These are phyloP conservation scores for Brevipalpus yothersi DNA, from an alignment of 1,140 invertebrate species.

Conservation along the genomic window DNA sequence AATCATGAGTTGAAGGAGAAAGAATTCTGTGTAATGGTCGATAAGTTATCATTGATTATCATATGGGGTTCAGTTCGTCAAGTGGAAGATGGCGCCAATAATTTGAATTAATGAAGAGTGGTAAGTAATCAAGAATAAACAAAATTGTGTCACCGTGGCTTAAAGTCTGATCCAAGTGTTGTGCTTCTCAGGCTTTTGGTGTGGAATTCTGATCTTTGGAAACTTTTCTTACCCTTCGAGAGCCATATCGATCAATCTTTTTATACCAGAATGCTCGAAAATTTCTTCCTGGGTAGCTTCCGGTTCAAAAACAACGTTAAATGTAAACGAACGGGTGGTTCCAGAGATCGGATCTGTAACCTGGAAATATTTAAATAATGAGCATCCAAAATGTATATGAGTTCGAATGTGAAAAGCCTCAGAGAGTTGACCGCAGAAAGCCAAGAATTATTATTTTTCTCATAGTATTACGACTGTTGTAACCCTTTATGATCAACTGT, in stretches of 20 bases:
- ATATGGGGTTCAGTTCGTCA: neutral
- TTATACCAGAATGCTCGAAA: conserved; percentile 54
- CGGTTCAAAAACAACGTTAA: conserved; percentile 59
- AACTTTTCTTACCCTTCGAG: conserved; percentile 21
- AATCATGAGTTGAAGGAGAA: too few species aligned
- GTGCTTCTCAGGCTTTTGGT: too few species aligned
- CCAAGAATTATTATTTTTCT: neutral
- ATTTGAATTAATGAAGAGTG: too few species aligned
- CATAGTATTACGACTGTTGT: too few species aligned
- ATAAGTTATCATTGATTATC: too few species aligned
- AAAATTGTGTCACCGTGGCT: neutral
- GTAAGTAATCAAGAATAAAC: too few species aligned
- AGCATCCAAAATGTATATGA: too few species aligned
- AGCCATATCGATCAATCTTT: conserved; percentile 68
- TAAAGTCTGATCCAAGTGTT: neutral
- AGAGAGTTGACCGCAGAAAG: too few species aligned
- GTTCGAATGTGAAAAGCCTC: too few species aligned
- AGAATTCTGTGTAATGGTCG: too few species aligned
- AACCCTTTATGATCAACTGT: too few species aligned
- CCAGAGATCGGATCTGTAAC: conserved; percentile 5
- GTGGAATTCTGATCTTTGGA: neutral
- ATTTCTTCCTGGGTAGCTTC: conserved; percentile 52
- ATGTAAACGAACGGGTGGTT: conserved; percentile 39
- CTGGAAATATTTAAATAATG: neutral
- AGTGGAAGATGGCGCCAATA: too few species aligned